These are phyloP conservation scores for Dicycla oo DNA, from an alignment of 2,888 invertebrate species.

Conservation along the genomic window DNA sequence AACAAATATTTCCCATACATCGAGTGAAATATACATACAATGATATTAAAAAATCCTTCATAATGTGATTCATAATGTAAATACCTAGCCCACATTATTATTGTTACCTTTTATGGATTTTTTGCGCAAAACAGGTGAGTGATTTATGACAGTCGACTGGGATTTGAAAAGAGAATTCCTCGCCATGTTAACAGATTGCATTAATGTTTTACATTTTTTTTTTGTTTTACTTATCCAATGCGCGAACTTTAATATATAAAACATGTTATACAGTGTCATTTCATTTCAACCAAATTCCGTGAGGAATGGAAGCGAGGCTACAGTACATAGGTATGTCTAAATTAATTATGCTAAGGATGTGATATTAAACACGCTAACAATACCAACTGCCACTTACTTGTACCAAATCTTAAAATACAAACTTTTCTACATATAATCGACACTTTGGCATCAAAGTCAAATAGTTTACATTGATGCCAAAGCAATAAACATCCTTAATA, in stretches of 20 bases:
- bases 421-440: not conserved
- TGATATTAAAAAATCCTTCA: conserved; percentile 48
- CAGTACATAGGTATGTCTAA: conserved; percentile 35
- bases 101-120: conserved; percentile 75
- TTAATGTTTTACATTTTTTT: conserved; percentile 78
- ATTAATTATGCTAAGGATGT: conserved; percentile 49
- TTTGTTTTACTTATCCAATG: conserved; percentile 67
- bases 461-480: not conserved
- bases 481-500: not conserved
- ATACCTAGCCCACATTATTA: conserved; percentile 60
- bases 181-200: conserved; percentile 82
- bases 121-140: conserved; percentile 85
- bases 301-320: conserved; percentile 43
- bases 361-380: conserved; percentile 6
- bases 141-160: conserved; percentile 85
- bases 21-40: conserved; percentile 28
- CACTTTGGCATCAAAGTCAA: not conserved
- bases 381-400: not conserved
- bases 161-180: conserved; percentile 82
- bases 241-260: conserved; percentile 53
- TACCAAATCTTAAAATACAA: not conserved
- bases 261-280: conserved; percentile 53
- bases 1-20: conserved; percentile 16
- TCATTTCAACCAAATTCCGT: conserved; percentile 51
- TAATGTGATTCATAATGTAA: conserved; percentile 61